A percentile compares a stretch with the other conserved stretches of the same genome.
phyloP scores from a whole-genome alignment of 2,797 vertebrate genomes.

The Semaprochilodus insignis region DNA sequence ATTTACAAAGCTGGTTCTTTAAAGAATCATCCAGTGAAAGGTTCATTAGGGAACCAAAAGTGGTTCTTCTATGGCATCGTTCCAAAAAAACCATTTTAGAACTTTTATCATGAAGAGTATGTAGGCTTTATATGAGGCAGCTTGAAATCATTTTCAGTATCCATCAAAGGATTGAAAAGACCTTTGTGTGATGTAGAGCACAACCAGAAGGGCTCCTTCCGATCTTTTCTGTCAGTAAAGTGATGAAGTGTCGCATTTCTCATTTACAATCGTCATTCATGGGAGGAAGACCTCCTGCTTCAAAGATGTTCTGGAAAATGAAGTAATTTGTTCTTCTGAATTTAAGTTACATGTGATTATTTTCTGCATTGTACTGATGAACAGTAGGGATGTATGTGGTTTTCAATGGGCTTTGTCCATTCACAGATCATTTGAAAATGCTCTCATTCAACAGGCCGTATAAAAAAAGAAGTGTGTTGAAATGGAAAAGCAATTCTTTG shows the following conservation, averaged over 20 bases:
- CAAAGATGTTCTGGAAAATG: constrained; percentile 25
- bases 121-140: neutral
- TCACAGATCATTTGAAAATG: constrained; percentile 44
- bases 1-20: neutral
- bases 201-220: neutral
- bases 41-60: neutral
- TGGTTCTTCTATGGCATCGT: neutral
- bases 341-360: constrained; percentile 59
- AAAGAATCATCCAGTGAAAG: neutral
- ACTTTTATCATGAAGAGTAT: neutral
- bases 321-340: constrained; percentile 31
- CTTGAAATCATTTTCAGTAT: neutral
- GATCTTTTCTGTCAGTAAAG: neutral
- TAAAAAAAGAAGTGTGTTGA: constrained; percentile 16
- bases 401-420: constrained; percentile 38
- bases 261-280: constrained; percentile 16
- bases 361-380: constrained; percentile 58
- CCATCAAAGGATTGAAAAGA: neutral
- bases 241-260: constrained; percentile 20
- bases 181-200: neutral
- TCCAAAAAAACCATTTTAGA: neutral
- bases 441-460: constrained; percentile 10
- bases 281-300: neutral
- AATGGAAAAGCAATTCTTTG: constrained; percentile 45
- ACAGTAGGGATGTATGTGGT: constrained; percentile 53